Evolutionary conservation across 1,140 invertebrate species (phyloP).

Genomic region (Lethocerus indicus): DNA sequence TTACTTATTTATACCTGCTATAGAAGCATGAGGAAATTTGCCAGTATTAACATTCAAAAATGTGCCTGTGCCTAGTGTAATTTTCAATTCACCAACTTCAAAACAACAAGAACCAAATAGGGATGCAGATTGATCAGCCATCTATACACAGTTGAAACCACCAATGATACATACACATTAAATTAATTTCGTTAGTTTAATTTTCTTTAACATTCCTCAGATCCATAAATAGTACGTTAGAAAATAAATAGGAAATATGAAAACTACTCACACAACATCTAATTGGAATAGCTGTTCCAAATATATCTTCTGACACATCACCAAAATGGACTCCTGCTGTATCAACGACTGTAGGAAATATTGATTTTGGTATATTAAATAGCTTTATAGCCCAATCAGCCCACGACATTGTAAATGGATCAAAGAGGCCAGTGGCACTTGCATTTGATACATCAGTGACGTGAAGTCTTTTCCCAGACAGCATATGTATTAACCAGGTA

Average conservation of each 20-base stretch:
- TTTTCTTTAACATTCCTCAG: too few species aligned
- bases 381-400: conserved; percentile 46
- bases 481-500: conserved; percentile 78
- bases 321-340: conserved; percentile 62
- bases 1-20: conserved; percentile 48
- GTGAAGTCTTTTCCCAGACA: conserved; percentile 39
- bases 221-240: too few species aligned
- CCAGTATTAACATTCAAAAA: conserved; percentile 86
- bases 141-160: conserved; percentile 24
- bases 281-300: conserved; percentile 63
- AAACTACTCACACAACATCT: conserved; percentile 44
- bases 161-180: too few species aligned
- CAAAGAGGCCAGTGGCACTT: conserved; percentile 80
- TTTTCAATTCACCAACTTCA: conserved; percentile 62
- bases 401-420: conserved; percentile 79
- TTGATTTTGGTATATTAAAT: conserved; percentile 47
- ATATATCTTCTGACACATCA: conserved; percentile 36
- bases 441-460: conserved; percentile 78
- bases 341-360: conserved; percentile 67
- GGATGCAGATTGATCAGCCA: conserved; percentile 70
- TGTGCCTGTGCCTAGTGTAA: conserved; percentile 88
- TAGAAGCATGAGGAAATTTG: conserved; percentile 50
- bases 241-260: too few species aligned
- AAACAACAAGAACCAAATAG: conserved; percentile 85
- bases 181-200: too few species aligned